Conservation (phyloP, 2,888 invertebrate species). For the Acrobasis consociella region DNA sequence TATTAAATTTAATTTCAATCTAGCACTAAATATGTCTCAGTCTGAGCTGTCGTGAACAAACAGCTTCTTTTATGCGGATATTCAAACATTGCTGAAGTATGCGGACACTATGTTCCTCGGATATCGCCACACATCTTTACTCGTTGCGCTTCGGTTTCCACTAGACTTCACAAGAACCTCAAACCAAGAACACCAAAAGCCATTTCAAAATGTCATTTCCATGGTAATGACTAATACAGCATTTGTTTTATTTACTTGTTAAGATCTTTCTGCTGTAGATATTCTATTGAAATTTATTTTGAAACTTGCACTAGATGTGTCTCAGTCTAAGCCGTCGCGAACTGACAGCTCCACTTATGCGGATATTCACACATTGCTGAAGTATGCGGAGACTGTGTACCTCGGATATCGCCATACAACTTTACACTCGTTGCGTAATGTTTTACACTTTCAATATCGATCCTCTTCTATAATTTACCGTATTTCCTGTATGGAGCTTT, state of each 20-base stretch:
- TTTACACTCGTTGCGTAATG: no score
- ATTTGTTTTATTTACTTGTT: no score
- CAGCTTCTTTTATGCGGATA: not conserved
- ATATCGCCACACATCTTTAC: not conserved
- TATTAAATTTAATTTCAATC: no score
- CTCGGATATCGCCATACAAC: conserved; percentile 3
- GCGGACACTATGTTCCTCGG: no score
- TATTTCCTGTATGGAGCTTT: no score
- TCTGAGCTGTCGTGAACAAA: not conserved
- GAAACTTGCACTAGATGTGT: not conserved
- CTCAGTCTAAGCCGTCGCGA: not conserved
- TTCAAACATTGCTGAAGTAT: conserved; percentile 9
- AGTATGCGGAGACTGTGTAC: not conserved
- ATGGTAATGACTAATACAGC: no score
- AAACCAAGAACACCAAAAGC: no score
- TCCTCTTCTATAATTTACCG: no score
- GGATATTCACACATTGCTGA: conserved; percentile 5
- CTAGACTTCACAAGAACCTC: not conserved
- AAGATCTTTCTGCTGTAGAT: no score
- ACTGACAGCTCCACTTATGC: not conserved
- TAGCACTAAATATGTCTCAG: not conserved
- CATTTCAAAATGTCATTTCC: no score
- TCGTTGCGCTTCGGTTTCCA: not conserved
- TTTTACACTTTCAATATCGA: no score
- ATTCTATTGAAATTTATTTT: no score